Evolutionary conservation across 1,140 invertebrate genomes (phyloP), one percentile per base, ranked within the genome.

Genomic region (Drosophila ironensis): DNA sequence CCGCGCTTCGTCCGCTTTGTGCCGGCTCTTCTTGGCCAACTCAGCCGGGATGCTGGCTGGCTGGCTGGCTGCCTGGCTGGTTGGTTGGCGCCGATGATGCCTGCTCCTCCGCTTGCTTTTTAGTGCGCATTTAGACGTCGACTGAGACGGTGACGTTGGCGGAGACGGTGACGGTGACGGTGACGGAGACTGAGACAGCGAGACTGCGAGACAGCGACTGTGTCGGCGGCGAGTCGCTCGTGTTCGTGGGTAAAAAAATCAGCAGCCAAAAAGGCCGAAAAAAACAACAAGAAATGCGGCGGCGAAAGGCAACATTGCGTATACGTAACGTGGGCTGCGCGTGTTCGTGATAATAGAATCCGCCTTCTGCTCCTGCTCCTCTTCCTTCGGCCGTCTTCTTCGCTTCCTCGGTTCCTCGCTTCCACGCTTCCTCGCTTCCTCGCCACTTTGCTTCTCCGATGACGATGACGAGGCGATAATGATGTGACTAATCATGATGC

Each of bases 91-190:
- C 0, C 7, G 0, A 20, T 57, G 7, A 50, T 48, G 30, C 30
- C 27, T 56, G 14, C 60, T 60, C 33, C 52, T 59, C 20, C 20
- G 56, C 51, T 33, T 60, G 42, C 52, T 72, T 82, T 80, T 82
- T 84, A 82, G 78, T 82, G 73, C 78, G 71, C 78, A 84, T 84
- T 82, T 82, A 84, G 78, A 84, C 77, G 73, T 73, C 72, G 72
- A 61, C 67, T 8, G 28, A 11, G 28, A 30, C 28, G 68, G 57
- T 28, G 51, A 70, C 46, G 56, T 47, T 71, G 63, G 68, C 64
- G 28, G 52, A 53, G 45, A 63, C 59, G 38, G 48, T 59, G 51
- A 70, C 69, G 35, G 46, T 28, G 53, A 63, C 50, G 45, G 44
- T 59, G 41, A 24, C 47, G 54, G 12, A 27, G 16, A 56, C 38